A percentile compares a stretch with the other conserved stretches of the same genome.
Evolutionary conservation across 2,888 invertebrate genomes (phyloP).

Genomic region (Rapana venosa): DNA sequence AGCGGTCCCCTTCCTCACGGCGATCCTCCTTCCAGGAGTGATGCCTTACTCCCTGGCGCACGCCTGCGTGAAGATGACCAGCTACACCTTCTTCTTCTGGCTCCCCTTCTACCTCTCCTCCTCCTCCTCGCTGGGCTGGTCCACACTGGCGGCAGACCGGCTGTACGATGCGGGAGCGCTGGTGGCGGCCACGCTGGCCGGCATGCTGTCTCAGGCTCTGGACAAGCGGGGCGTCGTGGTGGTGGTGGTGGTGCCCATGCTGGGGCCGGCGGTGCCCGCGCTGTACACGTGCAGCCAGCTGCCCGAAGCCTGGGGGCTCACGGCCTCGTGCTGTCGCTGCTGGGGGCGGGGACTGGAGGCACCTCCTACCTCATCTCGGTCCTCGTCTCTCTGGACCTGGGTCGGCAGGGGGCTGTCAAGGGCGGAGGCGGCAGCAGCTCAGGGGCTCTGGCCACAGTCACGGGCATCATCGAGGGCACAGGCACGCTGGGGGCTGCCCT

Average conservation of each 20-base stretch:
- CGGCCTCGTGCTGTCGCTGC: constrained; percentile 78
- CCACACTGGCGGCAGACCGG: constrained; percentile 77
- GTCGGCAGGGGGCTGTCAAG: constrained; percentile 73
- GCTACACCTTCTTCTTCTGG: constrained; percentile 81
- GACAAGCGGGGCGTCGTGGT: constrained; percentile 71
- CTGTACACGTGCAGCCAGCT: constrained; percentile 65
- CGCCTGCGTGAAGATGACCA: constrained; percentile 80
- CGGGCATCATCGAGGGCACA: constrained; percentile 80
- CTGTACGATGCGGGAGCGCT: constrained; percentile 81
- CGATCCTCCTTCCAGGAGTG: constrained; percentile 75
- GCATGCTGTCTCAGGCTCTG: constrained; percentile 55
- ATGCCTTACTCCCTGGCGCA: constrained; percentile 79
- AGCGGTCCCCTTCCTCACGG: constrained; percentile 61
- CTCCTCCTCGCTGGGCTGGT: constrained; percentile 71
- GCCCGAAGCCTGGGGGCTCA: constrained; percentile 76
- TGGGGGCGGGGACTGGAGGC: constrained; percentile 73
- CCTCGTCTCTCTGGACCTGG: constrained; percentile 80
- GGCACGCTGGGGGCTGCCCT: constrained; percentile 80
- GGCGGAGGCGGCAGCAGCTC: constrained; percentile 78
- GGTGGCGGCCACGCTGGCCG: constrained; percentile 60
- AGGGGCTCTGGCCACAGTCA: constrained; percentile 79
- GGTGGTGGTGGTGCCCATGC: constrained; percentile 76
- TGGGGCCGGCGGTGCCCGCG: constrained; percentile 71
- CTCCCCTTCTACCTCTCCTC: constrained; percentile 79
- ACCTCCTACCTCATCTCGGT: constrained; percentile 79